Base-by-base conservation (phyloP, 2,113 vertebrate genomes). In the Cyprinodon variegatus region DNA sequence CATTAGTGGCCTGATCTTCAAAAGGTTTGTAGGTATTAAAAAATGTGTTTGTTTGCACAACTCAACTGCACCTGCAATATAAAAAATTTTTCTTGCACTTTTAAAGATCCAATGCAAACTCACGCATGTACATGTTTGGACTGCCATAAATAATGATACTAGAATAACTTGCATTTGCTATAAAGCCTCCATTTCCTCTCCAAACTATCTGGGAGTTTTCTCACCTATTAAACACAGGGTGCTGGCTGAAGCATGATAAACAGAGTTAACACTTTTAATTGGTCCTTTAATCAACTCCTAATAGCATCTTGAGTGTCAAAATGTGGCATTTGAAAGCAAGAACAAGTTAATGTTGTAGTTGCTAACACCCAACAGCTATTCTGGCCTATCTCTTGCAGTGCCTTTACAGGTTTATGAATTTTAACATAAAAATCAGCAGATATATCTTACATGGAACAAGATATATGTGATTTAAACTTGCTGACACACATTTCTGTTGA, bases 231-330 rank as follows among this genome's bases (percentile, higher is more conserved):
- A 62, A 79, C 11, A 39, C 38, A 17, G 57, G 3, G 70, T 57
- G 75, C 68, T 12, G 74, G 68, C 74, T 48, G 50, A 8, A 77
- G 13, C 3, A 0, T 46, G 64, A 67, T 53, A 13, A 43, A 82
- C 64, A 67, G 38, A 76, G 63, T 53, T 70, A 77, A 36, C 15
- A 1, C 45, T 57, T 60, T 70, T 83, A 83, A 89, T 79, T 85
- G 71, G 73, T 77, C 65, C 38, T 45, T 61, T 69, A 78, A 76
- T 84, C 68, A 69, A 61, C 84, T 80, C 75, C 50, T 65, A 73
- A 70, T 79, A 59, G 69, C 72, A 80, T 46, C 11, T 37, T n/a
- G 36, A 73, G 80, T 84, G 81, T 90, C 80, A 81, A 81, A 68
- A 59, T 13, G 43, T 65, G 65, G 15, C 67, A 53, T 71, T 74